Evolutionary conservation across 1,140 invertebrate species (phyloP).

Genomic region (Drosophila tani): DNA sequence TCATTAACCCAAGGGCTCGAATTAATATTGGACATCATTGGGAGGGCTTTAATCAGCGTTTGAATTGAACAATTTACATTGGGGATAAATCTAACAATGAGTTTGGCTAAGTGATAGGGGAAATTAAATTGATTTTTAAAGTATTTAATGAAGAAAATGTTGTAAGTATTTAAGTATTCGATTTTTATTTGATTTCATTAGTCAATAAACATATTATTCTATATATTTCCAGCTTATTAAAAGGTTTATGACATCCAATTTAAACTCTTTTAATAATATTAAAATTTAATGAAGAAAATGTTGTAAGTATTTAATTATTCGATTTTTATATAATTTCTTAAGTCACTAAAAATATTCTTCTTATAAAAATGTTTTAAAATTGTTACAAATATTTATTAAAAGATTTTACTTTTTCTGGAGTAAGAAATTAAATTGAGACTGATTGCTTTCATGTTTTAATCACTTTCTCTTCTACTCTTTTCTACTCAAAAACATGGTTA

Average conservation of each 20-base stretch:
- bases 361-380: not conserved
- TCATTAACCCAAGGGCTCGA: constrained; percentile 47
- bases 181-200: too few relatives aligned
- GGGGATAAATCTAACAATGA: not conserved
- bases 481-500: not conserved
- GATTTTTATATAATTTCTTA: too few relatives aligned
- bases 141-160: not conserved
- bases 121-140: not conserved
- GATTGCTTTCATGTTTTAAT: not conserved
- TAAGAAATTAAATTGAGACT: not conserved
- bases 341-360: not conserved
- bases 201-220: not conserved
- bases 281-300: not conserved
- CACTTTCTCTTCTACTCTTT: not conserved
- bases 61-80: constrained; percentile 8
- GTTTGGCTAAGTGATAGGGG: not conserved
- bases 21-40: constrained; percentile 30
- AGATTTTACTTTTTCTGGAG: too few relatives aligned
- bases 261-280: not conserved
- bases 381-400: too few relatives aligned
- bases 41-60: constrained; percentile 28
- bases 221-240: not conserved
- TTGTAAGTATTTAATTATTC: not conserved
- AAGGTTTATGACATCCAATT: not conserved
- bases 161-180: not conserved